Conservation (phyloP, 2,113 vertebrate genomes). For the Datnioides undecimradiatus region DNA sequence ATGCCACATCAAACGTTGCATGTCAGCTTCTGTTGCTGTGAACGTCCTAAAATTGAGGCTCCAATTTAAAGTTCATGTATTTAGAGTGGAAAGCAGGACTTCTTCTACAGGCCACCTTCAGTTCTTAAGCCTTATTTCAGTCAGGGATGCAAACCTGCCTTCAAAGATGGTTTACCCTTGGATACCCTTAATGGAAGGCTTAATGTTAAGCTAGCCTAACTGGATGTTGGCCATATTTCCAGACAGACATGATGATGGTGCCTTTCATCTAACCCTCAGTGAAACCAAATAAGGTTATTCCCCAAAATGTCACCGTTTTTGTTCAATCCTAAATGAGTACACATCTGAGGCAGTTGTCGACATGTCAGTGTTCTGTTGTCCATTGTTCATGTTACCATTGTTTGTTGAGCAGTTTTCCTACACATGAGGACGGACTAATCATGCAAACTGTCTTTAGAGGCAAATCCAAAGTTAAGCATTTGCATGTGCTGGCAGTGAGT, state of each 20-base stretch:
- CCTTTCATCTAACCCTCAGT: neutral
- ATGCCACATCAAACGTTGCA: constrained; percentile 17
- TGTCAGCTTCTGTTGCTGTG: neutral
- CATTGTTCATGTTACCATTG: constrained; percentile 4
- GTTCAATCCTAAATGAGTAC: neutral
- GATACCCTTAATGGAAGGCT: too few species aligned
- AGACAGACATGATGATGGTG: neutral
- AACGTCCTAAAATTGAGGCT: neutral
- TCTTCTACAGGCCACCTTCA: neutral
- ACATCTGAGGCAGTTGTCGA: neutral
- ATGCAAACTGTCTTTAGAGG: constrained; percentile 63
- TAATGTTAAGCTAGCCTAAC: neutral
- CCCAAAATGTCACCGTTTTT: neutral
- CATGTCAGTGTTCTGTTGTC: neutral
- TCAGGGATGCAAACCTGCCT: neutral
- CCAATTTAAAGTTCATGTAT: neutral
- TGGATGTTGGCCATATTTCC: neutral
- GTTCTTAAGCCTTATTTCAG: neutral
- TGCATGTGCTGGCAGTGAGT: constrained; percentile 64
- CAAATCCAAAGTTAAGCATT: constrained; percentile 58
- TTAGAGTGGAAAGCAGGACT: neutral
- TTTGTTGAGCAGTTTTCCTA: neutral
- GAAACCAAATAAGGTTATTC: neutral
- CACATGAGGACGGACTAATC: constrained; percentile 22
- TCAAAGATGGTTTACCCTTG: neutral